These are phyloP conservation scores for Deroplatys truncata DNA, from an alignment of 2,888 invertebrate genomes.

Conservation along the genomic window DNA sequence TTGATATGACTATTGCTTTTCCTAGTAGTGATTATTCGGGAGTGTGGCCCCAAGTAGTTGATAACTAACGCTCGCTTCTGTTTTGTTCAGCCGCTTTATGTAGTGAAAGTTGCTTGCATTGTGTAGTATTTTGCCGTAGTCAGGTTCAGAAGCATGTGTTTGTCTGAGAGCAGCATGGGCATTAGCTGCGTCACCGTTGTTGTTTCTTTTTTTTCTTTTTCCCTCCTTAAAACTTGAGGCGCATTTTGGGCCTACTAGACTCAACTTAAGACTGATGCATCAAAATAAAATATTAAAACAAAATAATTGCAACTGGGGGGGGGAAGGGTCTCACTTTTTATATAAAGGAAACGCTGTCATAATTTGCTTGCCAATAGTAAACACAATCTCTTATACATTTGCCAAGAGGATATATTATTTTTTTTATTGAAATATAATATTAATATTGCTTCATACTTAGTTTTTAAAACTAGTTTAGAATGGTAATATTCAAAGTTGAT, in stretches of 20 bases:
- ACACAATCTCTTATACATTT: background rate
- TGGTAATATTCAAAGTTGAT: background rate
- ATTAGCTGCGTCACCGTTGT: background rate
- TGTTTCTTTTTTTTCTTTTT: background rate
- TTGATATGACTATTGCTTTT: background rate
- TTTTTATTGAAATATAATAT: background rate
- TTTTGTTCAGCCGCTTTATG: background rate
- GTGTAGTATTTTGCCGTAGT: background rate
- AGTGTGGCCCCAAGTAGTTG: background rate
- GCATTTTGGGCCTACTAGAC: slow-evolving; percentile 25
- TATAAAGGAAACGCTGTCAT: background rate
- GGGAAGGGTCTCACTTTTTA: slow-evolving; percentile 17
- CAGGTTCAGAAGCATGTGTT: background rate
- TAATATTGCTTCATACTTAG: background rate
- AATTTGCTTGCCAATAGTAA: background rate
- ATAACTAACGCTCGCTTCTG: background rate
- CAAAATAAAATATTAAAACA: slow-evolving; percentile 20
- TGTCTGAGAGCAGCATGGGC: too few species aligned
- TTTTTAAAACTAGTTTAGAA: slow-evolving; percentile 14
- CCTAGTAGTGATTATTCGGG: background rate
- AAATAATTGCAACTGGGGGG: slow-evolving; percentile 8
- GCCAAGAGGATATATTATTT: background rate
- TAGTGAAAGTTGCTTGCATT: background rate
- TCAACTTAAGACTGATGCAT: slow-evolving; percentile 29
- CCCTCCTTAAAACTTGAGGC: slow-evolving; percentile 13